phyloP scores from a whole-genome alignment of 35 echinoderm and acorn worm species.

The Diadema setosum region DNA sequence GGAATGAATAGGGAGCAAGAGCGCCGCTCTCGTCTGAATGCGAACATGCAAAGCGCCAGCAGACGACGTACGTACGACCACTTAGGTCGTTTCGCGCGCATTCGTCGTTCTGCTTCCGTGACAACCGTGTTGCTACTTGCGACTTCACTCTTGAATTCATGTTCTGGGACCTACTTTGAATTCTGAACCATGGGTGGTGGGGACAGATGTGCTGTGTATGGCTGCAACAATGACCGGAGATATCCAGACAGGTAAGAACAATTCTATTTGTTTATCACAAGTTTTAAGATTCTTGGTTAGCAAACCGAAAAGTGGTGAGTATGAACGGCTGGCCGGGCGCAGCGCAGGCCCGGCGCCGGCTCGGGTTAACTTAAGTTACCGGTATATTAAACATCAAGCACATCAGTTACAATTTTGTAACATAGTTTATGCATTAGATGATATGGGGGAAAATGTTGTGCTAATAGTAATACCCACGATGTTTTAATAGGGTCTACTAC shows the following conservation, averaged over 20 bases:
- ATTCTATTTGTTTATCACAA: neutral
- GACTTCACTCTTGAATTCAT: neutral
- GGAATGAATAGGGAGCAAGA: too few species aligned
- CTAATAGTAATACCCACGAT: too few species aligned
- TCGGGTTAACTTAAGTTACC: neutral
- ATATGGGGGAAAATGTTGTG: too few species aligned
- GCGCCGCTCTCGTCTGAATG: neutral
- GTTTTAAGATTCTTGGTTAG: too few species aligned
- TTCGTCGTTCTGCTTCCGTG: neutral
- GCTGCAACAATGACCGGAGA: constrained; percentile 51
- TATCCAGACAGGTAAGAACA: constrained; percentile 55
- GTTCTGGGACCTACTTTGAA: neutral
- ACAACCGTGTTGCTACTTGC: neutral
- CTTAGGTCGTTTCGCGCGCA: neutral
- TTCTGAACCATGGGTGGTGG: neutral
- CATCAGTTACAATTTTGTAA: too few species aligned
- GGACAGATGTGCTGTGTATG: constrained; percentile 52
- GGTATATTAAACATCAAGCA: neutral
- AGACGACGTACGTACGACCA: neutral
- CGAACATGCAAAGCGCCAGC: neutral
- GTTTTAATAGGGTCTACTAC: too few species aligned
- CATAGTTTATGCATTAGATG: too few species aligned
- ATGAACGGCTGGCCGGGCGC: too few species aligned
- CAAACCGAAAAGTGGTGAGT: too few species aligned
- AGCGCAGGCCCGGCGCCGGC: neutral